Evolutionary conservation across 2,888 invertebrate species (phyloP).

Genomic region (Drosophila borealis): DNA sequence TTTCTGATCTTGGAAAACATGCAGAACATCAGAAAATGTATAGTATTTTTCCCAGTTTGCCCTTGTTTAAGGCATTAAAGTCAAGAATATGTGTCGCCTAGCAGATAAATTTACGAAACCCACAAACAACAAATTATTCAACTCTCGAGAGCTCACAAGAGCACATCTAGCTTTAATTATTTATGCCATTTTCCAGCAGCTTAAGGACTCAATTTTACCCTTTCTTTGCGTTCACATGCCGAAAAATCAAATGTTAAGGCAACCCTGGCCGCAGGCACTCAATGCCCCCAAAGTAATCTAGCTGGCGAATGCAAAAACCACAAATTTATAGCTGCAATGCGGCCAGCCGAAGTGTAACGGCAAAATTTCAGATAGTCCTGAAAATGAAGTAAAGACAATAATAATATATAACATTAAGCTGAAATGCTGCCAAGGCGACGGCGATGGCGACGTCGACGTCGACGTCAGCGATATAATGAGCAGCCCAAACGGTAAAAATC

Average conservation of each 20-base stretch:
- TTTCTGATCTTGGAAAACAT: background rate
- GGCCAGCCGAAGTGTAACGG: slow-evolving; percentile 63
- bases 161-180: slow-evolving; percentile 4
- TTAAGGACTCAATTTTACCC: background rate
- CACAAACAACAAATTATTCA: slow-evolving; percentile 2
- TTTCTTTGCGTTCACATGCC: background rate
- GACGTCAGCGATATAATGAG: slow-evolving; percentile 57
- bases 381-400: slow-evolving; percentile 66
- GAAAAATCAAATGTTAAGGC: slow-evolving; percentile 7
- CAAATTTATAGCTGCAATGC: slow-evolving; percentile 76
- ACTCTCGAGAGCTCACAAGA: background rate
- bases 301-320: slow-evolving; percentile 64
- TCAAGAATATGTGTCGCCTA: background rate
- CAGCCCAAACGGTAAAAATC: slow-evolving; percentile 60
- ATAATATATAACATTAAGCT: slow-evolving; percentile 67
- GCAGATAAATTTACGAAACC: background rate
- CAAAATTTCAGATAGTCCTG: slow-evolving; percentile 54
- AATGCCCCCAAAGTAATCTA: slow-evolving; percentile 55
- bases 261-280: slow-evolving; percentile 14
- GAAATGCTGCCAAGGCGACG: slow-evolving; percentile 48
- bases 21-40: background rate
- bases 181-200: background rate
- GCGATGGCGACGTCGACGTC: slow-evolving; percentile 9
- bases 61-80: background rate
- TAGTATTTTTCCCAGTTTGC: too few relatives aligned